These are phyloP conservation scores for Ceriagrion tenellum DNA, from an alignment of 2,888 invertebrate species.

Conservation along the genomic window DNA sequence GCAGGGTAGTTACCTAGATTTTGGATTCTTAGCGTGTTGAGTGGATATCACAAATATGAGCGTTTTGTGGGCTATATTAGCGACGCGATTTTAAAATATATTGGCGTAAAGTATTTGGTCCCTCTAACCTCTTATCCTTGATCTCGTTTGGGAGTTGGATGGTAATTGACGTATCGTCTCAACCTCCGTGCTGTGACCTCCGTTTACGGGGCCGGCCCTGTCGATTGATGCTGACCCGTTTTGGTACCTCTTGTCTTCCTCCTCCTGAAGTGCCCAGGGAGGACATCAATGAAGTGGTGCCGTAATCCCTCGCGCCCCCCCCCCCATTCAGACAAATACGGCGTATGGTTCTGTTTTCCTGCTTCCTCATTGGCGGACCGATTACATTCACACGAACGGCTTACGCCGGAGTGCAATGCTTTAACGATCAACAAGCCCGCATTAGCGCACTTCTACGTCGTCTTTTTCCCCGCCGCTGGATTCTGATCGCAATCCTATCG, in stretches of 20 bases:
- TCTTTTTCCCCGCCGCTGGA: not conserved
- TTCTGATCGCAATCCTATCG: slow-evolving; percentile 31
- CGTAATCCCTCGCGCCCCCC: not conserved
- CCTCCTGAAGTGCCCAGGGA: not conserved
- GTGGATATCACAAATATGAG: too few species aligned
- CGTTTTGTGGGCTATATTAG: too few species aligned
- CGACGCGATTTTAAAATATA: too few species aligned
- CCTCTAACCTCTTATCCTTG: too few species aligned
- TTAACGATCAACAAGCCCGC: slow-evolving; percentile 17
- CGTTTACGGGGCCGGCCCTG: too few species aligned
- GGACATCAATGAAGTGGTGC: not conserved
- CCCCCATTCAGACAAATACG: not conserved
- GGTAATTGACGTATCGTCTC: too few species aligned
- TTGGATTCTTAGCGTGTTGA: too few species aligned
- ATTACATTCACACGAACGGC: not conserved
- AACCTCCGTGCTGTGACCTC: too few species aligned
- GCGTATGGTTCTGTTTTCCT: not conserved
- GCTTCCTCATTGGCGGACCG: not conserved
- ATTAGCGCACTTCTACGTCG: not conserved
- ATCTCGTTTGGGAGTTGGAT: too few species aligned
- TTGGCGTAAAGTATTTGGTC: too few species aligned
- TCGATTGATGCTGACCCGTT: not conserved
- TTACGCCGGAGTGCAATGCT: not conserved
- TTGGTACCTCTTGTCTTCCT: not conserved
- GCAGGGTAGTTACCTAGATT: too few species aligned